These are phyloP conservation scores for Rhynchonycteris naso DNA, from an alignment of 2,797 vertebrate species.

Conservation along the genomic window DNA sequence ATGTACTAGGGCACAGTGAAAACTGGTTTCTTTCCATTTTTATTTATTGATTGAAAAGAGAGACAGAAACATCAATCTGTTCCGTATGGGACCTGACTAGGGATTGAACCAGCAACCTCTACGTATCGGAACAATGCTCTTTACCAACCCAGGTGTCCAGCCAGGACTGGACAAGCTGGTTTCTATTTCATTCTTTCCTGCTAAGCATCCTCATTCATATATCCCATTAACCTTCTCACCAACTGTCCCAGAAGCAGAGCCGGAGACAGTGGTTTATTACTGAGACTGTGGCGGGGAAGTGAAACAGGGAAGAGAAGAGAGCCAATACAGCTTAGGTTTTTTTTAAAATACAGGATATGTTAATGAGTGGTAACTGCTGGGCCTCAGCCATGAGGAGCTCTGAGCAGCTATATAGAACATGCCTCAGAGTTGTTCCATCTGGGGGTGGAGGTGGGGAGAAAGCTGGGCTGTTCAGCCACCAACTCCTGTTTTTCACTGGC, in stretches of 20 bases:
- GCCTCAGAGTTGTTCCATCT: background rate
- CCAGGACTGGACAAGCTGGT: background rate
- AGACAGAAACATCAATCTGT: too few species aligned
- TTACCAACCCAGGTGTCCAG: too few species aligned
- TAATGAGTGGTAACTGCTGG: background rate
- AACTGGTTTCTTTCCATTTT: too few species aligned
- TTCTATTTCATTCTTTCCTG: background rate
- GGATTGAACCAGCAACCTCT: too few species aligned
- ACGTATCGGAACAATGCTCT: too few species aligned
- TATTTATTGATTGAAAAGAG: too few species aligned
- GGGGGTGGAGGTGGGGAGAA: accelerated
- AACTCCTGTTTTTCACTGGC: background rate
- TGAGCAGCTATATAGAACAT: background rate
- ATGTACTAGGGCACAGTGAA: background rate
- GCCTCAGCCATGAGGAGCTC: background rate
- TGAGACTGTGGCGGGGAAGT: background rate
- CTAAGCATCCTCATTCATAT: background rate
- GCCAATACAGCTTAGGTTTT: background rate
- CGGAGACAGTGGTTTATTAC: background rate
- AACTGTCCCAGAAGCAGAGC: background rate
- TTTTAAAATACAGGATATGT: too few species aligned
- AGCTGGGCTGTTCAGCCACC: background rate
- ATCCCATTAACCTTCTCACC: too few species aligned
- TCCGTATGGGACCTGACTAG: too few species aligned
- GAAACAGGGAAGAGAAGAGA: background rate